A percentile compares a stretch with the other conserved stretches of the same genome.
Conservation (phyloP, 2,113 vertebrate genomes). For the Anguilla japonica region DNA sequence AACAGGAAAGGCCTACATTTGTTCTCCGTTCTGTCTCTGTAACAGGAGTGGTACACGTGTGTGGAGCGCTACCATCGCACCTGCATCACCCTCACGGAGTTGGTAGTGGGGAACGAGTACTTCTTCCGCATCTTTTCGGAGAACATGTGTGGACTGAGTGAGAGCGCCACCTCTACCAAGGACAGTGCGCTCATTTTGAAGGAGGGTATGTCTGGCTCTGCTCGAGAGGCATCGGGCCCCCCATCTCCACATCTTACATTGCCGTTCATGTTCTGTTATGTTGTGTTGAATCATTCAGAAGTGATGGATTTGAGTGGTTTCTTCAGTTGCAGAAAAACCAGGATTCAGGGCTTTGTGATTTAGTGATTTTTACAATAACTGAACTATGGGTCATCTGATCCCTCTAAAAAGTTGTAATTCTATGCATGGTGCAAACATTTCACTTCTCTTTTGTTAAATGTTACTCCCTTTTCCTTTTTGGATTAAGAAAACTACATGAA, state of each 20-base stretch:
- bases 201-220: conserved; percentile 74
- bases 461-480: not conserved
- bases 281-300: not conserved
- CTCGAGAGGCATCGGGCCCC: not conserved
- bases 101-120: conserved; percentile 95
- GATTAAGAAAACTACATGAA: no score
- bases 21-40: not conserved
- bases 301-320: not conserved
- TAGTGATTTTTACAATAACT: no score
- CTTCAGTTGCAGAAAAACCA: not conserved
- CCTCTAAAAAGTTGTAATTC: not conserved
- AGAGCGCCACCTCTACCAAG: conserved; percentile 86
- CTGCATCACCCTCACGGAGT: conserved; percentile 86
- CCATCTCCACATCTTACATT: not conserved
- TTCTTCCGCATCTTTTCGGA: conserved; percentile 92
- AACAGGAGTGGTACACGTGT: conserved; percentile 75
- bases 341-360: not conserved
- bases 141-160: conserved; percentile 94
- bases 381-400: not conserved
- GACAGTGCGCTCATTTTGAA: conserved; percentile 91
- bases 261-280: not conserved
- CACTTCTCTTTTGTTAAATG: not conserved
- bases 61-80: conserved; percentile 93
- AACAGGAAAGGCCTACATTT: not conserved
- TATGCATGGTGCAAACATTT: not conserved